A percentile compares a stretch with the other conserved stretches of the same genome.
Evolutionary conservation across 2,797 vertebrate genomes (phyloP).

Genomic region (Oryzias dopingdopingensis): DNA sequence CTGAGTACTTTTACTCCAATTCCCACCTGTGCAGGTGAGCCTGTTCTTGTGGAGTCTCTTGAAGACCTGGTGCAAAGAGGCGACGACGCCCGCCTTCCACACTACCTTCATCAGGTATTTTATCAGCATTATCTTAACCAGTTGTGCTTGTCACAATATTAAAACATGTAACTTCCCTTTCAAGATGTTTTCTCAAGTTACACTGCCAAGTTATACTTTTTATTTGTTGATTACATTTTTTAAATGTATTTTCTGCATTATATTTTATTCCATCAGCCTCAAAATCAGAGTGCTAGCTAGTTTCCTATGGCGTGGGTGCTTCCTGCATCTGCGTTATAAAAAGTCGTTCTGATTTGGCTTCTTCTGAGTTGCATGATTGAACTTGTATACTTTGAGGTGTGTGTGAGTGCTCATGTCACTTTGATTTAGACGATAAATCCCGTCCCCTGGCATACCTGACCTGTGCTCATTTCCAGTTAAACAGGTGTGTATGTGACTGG

Average conservation of each 20-base stretch:
- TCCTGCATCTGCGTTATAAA: conserved; percentile 10
- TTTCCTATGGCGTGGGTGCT: conserved; percentile 37
- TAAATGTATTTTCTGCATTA: conserved; percentile 11
- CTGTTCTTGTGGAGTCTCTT: conserved; percentile 42
- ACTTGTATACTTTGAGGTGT: conserved; percentile 39
- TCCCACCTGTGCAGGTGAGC: conserved; percentile 29
- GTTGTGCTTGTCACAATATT: background rate
- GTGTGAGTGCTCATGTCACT: conserved; percentile 47
- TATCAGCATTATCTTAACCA: background rate
- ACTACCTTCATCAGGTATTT: conserved; percentile 90
- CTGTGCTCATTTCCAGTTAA: conserved; percentile 25
- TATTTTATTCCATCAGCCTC: conserved; percentile 24
- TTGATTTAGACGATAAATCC: conserved; percentile 37
- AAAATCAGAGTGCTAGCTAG: conserved; percentile 38
- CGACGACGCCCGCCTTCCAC: conserved; percentile 80
- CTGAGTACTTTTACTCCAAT: conserved; percentile 32
- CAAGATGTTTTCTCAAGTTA: conserved; percentile 1
- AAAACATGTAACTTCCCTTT: conserved; percentile 1
- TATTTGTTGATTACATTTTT: conserved; percentile 10
- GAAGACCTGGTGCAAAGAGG: conserved; percentile 67
- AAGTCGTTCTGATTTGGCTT: conserved; percentile 7
- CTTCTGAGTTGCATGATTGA: conserved; percentile 38
- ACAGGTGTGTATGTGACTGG: conserved; percentile 25
- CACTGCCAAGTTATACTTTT: background rate
- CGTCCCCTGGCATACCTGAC: conserved; percentile 19